Evolutionary conservation across 2,888 invertebrate species (phyloP).

Genomic region (Zaprionus lineosus): DNA sequence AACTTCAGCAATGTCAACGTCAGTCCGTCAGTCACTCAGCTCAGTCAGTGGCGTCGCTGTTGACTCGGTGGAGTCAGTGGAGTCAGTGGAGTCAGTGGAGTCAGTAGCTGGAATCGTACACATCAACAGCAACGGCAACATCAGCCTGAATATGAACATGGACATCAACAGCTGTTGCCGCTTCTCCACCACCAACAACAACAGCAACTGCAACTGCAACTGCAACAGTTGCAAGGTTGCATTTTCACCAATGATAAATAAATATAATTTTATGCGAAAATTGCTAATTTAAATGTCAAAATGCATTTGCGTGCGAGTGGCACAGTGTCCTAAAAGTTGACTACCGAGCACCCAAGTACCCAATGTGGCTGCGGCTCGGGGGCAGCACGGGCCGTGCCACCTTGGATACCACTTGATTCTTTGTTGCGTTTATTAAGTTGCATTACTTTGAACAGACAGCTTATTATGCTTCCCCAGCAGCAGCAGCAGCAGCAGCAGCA

Average conservation of each 20-base stretch:
- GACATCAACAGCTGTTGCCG: conserved; percentile 24
- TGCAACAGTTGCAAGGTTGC: conserved; percentile 49
- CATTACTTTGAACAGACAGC: conserved; percentile 70
- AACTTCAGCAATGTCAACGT: conserved; percentile 76
- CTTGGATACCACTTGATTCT: conserved; percentile 42
- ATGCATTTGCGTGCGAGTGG: conserved; percentile 72
- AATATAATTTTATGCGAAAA: conserved; percentile 78
- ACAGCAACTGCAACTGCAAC: conserved; percentile 17
- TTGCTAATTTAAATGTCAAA: conserved; percentile 79
- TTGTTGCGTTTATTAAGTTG: conserved; percentile 72
- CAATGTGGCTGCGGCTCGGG: not conserved
- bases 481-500: not conserved
- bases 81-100: conserved; percentile 16
- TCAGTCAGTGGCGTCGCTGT: conserved; percentile 2
- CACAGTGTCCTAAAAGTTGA: conserved; percentile 18
- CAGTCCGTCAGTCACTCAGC: conserved; percentile 55
- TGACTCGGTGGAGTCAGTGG: conserved; percentile 15
- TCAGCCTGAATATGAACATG: conserved; percentile 19
- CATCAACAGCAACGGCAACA: conserved; percentile 36
- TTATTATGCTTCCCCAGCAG: conserved; percentile 61
- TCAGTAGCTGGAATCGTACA: conserved; percentile 28
- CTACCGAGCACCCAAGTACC: conserved; percentile 23
- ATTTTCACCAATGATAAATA: conserved; percentile 63
- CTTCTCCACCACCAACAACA: too few relatives aligned
- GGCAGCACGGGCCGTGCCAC: conserved; percentile 32